A percentile compares a stretch with the other conserved stretches of the same genome.
Conservation (phyloP, 2,113 vertebrate species). For the Pollimyrus isidori region DNA sequence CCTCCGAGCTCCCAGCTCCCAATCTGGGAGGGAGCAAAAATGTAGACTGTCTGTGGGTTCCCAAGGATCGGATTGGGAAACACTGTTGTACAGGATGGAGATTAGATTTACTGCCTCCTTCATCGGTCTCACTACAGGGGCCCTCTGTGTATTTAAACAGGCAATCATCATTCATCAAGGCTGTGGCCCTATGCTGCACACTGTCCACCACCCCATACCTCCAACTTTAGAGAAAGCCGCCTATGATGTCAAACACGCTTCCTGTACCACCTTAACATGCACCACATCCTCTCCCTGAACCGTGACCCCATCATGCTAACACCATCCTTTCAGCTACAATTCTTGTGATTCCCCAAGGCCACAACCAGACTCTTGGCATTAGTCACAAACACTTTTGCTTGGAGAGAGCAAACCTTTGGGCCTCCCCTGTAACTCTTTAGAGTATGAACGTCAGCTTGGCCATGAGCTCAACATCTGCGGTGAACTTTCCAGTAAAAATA, state of each 20-base stretch:
- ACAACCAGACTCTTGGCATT: not conserved
- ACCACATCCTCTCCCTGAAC: not conserved
- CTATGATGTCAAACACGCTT: not conserved
- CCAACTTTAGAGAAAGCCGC: not conserved
- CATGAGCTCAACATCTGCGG: not conserved
- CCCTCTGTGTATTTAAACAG: not conserved
- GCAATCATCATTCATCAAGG: not conserved
- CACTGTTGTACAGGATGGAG: not conserved
- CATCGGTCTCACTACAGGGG: not conserved
- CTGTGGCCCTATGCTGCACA: not conserved
- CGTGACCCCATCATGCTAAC: not conserved
- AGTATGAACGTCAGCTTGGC: not conserved
- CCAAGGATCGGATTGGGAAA: no score
- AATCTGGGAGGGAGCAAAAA: no score
- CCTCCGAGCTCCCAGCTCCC: no score
- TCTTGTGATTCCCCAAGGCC: not conserved
- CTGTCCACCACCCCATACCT: not conserved
- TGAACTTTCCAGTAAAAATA: slow-evolving; percentile 22
- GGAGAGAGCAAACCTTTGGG: not conserved
- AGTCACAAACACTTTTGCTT: not conserved
- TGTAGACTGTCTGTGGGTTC: no score
- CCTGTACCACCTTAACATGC: not conserved
- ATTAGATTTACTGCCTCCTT: not conserved
- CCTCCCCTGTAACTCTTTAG: not conserved
- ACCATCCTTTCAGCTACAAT: not conserved